Conservation (phyloP, 1,140 invertebrate species). For the Bilobella aurantiaca region DNA sequence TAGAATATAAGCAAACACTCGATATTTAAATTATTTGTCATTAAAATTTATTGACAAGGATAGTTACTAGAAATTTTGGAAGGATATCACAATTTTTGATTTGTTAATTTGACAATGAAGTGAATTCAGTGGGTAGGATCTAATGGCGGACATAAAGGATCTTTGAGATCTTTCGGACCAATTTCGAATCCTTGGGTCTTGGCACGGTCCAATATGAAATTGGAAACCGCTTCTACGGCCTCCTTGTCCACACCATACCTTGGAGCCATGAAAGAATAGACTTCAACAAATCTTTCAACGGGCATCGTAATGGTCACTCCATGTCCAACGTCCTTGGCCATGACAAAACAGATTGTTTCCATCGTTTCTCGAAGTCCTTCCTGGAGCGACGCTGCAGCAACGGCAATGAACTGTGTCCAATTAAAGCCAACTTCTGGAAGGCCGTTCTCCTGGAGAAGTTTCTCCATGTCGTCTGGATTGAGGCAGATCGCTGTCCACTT, state of each 20-base stretch:
- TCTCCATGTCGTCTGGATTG: constrained; percentile 47
- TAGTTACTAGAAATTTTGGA: not conserved
- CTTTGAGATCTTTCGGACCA: constrained; percentile 3
- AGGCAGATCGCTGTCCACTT: constrained; percentile 58
- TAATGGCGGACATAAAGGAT: constrained; percentile 2
- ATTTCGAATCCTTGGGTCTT: too few species aligned
- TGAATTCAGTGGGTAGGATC: too few species aligned
- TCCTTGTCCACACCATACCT: not conserved
- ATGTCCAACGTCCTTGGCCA: constrained; percentile 55
- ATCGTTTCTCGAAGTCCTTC: constrained; percentile 56
- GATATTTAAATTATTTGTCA: not conserved
- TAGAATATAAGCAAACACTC: not conserved
- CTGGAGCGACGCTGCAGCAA: constrained; percentile 48
- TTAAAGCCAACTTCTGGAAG: constrained; percentile 41
- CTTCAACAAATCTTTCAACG: too few species aligned
- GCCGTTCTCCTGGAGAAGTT: constrained; percentile 30
- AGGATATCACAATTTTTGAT: not conserved
- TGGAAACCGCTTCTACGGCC: not conserved
- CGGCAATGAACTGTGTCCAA: constrained; percentile 54
- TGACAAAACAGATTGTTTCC: constrained; percentile 64
- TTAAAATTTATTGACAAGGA: not conserved
- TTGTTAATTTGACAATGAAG: not conserved
- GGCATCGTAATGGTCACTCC: too few species aligned
- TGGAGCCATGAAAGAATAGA: not conserved
- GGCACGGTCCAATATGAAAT: constrained; percentile 8